These are phyloP conservation scores for Cephus nigrinus DNA, from an alignment of 2,888 invertebrate genomes.

Conservation along the genomic window DNA sequence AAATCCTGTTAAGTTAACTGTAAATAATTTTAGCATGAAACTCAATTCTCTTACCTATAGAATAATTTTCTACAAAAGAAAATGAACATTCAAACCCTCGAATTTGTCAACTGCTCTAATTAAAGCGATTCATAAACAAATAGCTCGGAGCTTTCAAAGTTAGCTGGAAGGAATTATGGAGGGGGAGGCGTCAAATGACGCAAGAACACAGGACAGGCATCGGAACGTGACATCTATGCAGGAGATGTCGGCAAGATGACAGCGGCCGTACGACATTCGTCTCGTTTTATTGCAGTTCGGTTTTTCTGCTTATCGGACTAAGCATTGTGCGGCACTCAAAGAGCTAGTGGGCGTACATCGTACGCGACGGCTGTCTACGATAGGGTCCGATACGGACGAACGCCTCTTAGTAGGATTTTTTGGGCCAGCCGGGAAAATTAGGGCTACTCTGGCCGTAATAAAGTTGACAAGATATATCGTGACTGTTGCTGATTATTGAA, in stretches of 20 bases:
- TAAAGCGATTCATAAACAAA: background rate
- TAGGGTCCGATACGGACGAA: background rate
- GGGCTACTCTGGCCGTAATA: background rate
- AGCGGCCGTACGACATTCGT: constrained; percentile 47
- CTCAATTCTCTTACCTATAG: background rate
- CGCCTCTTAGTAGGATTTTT: background rate
- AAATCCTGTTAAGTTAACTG: background rate
- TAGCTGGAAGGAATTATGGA: constrained; percentile 20
- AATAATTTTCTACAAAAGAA: background rate
- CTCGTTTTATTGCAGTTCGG: constrained; percentile 6
- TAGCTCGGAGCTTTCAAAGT: constrained; percentile 18
- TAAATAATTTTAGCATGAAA: background rate
- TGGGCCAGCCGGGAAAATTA: background rate
- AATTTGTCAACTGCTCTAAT: background rate
- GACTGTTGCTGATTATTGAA: background rate
- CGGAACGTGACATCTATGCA: constrained; percentile 6
- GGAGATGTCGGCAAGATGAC: constrained; percentile 56
- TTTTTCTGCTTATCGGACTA: background rate
- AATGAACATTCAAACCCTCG: background rate
- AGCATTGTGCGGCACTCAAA: background rate
- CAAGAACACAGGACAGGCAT: background rate
- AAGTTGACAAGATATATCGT: background rate
- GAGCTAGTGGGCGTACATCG: background rate
- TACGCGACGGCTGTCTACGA: background rate
- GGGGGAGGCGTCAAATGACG: constrained; percentile 12